Evolutionary conservation across 2,888 invertebrate genomes (phyloP).

Genomic region (Leucophora obtusa): DNA sequence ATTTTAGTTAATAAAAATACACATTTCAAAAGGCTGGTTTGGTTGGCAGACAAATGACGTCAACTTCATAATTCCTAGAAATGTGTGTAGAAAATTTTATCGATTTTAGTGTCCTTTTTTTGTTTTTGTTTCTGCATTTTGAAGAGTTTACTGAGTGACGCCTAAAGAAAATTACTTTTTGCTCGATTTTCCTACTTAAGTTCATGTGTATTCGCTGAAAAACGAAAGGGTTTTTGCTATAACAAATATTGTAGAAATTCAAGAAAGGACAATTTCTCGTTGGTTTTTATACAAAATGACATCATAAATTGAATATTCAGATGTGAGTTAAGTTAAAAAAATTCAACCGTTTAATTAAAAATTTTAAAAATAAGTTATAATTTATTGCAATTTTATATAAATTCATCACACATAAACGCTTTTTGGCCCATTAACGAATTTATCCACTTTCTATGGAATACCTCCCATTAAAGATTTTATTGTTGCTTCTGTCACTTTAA

Average conservation of each 20-base stretch:
- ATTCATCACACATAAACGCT: too few relatives aligned
- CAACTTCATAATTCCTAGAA: conserved; percentile 37
- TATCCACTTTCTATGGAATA: too few relatives aligned
- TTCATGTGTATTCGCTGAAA: conserved; percentile 18
- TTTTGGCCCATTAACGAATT: too few relatives aligned
- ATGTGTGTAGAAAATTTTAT: conserved; percentile 37
- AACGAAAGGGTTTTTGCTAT: background rate
- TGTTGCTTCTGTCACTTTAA: too few relatives aligned
- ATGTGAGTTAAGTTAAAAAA: too few relatives aligned
- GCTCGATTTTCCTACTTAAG: background rate
- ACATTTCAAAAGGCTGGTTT: background rate
- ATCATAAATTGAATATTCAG: conserved; percentile 28
- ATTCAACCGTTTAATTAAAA: too few relatives aligned
- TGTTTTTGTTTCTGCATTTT: background rate
- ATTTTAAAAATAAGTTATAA: too few relatives aligned
- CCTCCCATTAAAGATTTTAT: too few relatives aligned
- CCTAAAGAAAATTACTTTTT: background rate
- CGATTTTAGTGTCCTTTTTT: conserved; percentile 28
- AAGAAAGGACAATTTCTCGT: background rate
- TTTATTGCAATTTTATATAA: too few relatives aligned
- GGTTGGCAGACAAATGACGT: conserved; percentile 38
- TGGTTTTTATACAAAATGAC: conserved; percentile 31
- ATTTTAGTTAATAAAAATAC: conserved; percentile 7
- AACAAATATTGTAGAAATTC: too few relatives aligned
- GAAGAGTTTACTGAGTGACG: background rate